These are phyloP conservation scores for Cyprinodon tularosa DNA, from an alignment of 2,113 vertebrate genomes.

Conservation along the genomic window DNA sequence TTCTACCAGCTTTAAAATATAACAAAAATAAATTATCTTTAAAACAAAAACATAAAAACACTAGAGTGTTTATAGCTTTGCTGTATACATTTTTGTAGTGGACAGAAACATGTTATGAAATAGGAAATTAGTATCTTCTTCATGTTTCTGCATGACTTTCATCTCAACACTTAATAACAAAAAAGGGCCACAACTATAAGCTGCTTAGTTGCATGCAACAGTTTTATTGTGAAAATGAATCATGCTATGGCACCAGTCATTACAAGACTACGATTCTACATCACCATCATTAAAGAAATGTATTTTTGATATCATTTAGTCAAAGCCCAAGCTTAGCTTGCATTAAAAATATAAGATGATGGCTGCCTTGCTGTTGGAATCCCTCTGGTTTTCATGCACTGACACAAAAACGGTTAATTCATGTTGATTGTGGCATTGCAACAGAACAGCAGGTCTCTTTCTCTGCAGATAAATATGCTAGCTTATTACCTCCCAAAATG, in stretches of 20 bases:
- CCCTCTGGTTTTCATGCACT: slow-evolving; percentile 7
- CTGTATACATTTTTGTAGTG: slow-evolving; percentile 1
- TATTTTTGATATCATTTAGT: slow-evolving; percentile 8
- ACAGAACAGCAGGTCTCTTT: slow-evolving; percentile 59
- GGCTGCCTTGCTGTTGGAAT: slow-evolving; percentile 21
- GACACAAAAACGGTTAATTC: slow-evolving; percentile 34
- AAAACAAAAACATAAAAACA: too few species aligned
- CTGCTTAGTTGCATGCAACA: neutral
- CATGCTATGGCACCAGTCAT: slow-evolving; percentile 12
- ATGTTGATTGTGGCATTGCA: slow-evolving; percentile 55
- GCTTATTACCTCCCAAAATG: slow-evolving; percentile 73
- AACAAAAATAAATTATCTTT: too few species aligned
- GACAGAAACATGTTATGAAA: slow-evolving; percentile 19
- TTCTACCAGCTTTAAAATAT: neutral
- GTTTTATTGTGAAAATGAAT: slow-evolving; percentile 11
- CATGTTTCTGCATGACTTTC: neutral
- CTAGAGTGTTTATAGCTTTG: neutral
- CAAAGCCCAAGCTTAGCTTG: slow-evolving; percentile 28
- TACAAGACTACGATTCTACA: slow-evolving; percentile 3
- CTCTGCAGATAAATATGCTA: slow-evolving; percentile 70
- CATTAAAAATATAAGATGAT: slow-evolving; percentile 22
- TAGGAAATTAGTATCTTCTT: neutral
- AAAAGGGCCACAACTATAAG: neutral
- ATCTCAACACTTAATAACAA: slow-evolving; percentile 5
- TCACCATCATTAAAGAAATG: slow-evolving; percentile 8